Conservation (phyloP, 2,113 vertebrate genomes). For the Boleophthalmus pectinirostris region DNA sequence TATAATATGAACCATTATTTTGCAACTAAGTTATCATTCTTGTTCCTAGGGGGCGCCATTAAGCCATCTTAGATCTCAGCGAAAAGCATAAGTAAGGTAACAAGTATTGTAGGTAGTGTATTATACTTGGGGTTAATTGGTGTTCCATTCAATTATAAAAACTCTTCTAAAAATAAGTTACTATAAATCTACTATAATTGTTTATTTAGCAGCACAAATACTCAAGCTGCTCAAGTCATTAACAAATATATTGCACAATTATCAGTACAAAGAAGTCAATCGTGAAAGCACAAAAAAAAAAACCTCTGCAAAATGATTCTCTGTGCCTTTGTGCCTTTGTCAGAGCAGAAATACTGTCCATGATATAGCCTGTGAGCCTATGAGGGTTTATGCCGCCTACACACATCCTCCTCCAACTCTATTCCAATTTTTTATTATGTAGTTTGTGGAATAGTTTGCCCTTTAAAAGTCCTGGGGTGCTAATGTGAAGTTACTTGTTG, state of each 20-base stretch:
- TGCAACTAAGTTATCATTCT: not conserved
- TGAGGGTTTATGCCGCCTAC: constrained; percentile 14
- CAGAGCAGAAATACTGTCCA: not conserved
- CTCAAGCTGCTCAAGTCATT: not conserved
- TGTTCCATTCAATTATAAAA: too few species aligned
- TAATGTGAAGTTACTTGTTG: not conserved
- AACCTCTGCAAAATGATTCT: not conserved
- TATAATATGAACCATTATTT: not conserved
- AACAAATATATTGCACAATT: not conserved
- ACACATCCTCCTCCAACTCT: constrained; percentile 23
- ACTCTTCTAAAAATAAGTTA: too few species aligned
- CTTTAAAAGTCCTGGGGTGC: not conserved
- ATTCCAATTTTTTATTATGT: constrained; percentile 27
- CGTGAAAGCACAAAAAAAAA: not conserved
- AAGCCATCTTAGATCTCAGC: not conserved
- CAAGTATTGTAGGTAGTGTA: not conserved
- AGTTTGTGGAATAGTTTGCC: constrained; percentile 1
- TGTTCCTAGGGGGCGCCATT: constrained; percentile 7
- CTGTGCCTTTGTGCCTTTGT: not conserved
- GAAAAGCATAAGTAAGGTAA: not conserved
- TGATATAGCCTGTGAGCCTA: not conserved
- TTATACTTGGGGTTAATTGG: not conserved
- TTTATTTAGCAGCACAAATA: not conserved
- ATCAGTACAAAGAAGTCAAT: not conserved
- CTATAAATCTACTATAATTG: too few species aligned